Conservation (phyloP, 2,113 vertebrate species). For the Panurus biarmicus region DNA sequence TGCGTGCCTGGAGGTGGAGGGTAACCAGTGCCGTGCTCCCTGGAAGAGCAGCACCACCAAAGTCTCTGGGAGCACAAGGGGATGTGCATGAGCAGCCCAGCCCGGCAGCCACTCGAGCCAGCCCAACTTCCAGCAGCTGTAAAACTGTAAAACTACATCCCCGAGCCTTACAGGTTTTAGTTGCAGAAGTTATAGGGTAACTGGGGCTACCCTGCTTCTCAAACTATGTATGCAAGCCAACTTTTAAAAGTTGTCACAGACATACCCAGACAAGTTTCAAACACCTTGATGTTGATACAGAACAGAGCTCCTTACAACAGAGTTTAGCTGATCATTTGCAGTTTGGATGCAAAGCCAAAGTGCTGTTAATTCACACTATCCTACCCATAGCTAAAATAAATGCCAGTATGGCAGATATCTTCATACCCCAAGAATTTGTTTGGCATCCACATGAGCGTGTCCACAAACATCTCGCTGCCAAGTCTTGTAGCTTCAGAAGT, state of each 20-base stretch:
- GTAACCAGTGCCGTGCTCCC: not conserved
- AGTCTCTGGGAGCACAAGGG: accelerated
- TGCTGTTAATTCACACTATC: not conserved
- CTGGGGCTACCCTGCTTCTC: not conserved
- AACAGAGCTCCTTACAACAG: not conserved
- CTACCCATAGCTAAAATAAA: not conserved
- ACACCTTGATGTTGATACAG: not conserved
- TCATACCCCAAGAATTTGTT: not conserved
- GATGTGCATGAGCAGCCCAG: not conserved
- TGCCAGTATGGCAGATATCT: not conserved
- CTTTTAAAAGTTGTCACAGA: not conserved
- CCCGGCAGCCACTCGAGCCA: not conserved
- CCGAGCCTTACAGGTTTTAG: not conserved
- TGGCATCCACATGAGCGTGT: not conserved
- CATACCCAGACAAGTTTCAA: not conserved
- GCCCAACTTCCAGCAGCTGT: not conserved
- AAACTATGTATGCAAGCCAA: accelerated
- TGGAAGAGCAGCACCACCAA: not conserved
- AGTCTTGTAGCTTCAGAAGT: not conserved
- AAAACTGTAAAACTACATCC: not conserved
- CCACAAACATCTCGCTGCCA: not conserved
- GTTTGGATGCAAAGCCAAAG: not conserved
- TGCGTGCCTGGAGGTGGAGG: not conserved
- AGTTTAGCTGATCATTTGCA: not conserved
- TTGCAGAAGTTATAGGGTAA: not conserved